Percentiles rank a stretch among this genome's conserved stretches.
phyloP scores from a whole-genome alignment of 2,113 vertebrate species.

The Oceanites oceanicus region DNA sequence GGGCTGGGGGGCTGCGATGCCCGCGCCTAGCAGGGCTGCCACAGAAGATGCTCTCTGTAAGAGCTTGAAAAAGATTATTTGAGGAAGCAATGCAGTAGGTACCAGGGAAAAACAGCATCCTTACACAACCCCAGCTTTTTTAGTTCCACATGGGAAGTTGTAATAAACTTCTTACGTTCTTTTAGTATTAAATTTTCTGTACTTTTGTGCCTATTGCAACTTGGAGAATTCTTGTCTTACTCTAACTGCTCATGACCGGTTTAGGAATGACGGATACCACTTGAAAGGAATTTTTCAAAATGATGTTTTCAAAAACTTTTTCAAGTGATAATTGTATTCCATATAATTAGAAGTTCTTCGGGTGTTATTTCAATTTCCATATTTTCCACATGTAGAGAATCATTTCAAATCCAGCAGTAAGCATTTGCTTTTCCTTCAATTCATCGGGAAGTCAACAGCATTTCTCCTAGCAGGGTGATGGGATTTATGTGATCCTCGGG shows the following conservation, averaged over 20 bases:
- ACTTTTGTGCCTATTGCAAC: background rate
- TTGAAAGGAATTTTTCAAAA: background rate
- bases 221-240: background rate
- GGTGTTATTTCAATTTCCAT: background rate
- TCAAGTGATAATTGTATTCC: background rate
- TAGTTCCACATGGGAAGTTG: rapidly evolving
- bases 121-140: background rate
- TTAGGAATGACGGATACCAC: background rate
- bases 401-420: background rate
- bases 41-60: background rate
- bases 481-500: background rate
- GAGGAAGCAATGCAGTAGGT: background rate
- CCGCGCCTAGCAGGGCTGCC: background rate
- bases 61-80: background rate
- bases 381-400: background rate
- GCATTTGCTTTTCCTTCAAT: background rate
- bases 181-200: background rate
- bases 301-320: background rate
- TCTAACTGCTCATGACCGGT: background rate
- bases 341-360: background rate
- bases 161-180: too few relatives aligned
- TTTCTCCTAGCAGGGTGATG: background rate
- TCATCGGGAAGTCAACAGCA: background rate
- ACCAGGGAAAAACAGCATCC: background rate
- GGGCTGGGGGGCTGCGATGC: background rate